phyloP scores from a whole-genome alignment of 2,797 vertebrate genomes.

The Channa striata region DNA sequence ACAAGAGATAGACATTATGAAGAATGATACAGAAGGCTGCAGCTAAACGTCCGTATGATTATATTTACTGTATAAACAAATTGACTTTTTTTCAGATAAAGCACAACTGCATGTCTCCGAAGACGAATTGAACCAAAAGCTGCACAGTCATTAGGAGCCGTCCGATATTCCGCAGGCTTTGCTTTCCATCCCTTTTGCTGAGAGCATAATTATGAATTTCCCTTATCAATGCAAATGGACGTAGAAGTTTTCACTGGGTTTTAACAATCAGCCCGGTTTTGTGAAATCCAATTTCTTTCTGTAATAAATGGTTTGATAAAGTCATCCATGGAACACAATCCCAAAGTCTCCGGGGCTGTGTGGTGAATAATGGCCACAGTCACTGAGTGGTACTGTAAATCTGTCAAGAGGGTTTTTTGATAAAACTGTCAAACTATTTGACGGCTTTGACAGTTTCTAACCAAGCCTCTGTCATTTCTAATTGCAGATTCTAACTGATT shows the following conservation, averaged over 20 bases:
- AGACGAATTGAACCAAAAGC: not conserved
- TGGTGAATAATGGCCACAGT: conserved; percentile 2
- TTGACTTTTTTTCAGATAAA: conserved; percentile 2
- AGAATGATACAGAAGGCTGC: not conserved
- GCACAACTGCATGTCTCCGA: not conserved
- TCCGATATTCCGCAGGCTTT: conserved; percentile 3
- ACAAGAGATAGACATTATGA: not conserved
- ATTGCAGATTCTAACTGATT: not conserved
- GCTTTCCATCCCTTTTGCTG: conserved; percentile 23
- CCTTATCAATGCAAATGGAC: conserved; percentile 36
- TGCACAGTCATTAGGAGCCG: conserved; percentile 25
- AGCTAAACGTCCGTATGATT: conserved; percentile 1
- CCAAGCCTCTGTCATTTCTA: not conserved
- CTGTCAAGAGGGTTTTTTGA: conserved; percentile 5
- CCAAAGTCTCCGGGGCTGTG: conserved; percentile 13
- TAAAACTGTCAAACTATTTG: not conserved
- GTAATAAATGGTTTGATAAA: conserved; percentile 48
- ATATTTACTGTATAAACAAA: not conserved
- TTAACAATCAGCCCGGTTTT: conserved; percentile 33
- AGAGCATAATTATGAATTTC: conserved; percentile 30
- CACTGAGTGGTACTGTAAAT: not conserved
- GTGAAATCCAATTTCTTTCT: conserved; percentile 51
- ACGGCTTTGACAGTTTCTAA: not conserved
- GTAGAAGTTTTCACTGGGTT: conserved; percentile 21
- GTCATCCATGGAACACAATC: conserved; percentile 26